Conservation (phyloP, 2,113 vertebrate species). For the Procavia capensis region DNA sequence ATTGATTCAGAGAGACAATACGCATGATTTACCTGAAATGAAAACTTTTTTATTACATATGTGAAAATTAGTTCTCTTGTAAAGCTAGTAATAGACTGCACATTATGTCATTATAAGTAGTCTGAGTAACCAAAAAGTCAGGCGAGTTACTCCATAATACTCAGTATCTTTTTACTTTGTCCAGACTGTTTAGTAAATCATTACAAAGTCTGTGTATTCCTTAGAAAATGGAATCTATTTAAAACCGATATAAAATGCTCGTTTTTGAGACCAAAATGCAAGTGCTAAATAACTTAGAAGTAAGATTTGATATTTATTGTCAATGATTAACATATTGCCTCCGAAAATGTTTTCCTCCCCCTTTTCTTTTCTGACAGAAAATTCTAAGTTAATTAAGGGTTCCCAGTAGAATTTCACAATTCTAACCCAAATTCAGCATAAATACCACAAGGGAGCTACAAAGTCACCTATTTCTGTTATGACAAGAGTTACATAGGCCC, state of each 20-base stretch:
- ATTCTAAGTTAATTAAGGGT: not conserved
- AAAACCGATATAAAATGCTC: not conserved
- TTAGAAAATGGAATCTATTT: not conserved
- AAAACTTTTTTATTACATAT: not conserved
- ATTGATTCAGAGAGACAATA: not conserved
- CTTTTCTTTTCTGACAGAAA: not conserved
- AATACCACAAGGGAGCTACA: not conserved
- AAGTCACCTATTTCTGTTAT: not conserved
- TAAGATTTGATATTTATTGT: not conserved
- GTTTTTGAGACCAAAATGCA: not conserved
- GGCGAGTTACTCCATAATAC: not conserved
- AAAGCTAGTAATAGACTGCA: not conserved
- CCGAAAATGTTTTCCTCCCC: not conserved
- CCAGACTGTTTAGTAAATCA: not conserved
- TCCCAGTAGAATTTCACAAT: not conserved
- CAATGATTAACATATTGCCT: not conserved
- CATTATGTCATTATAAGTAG: not conserved
- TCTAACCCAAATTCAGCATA: not conserved
- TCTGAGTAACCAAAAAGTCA: not conserved
- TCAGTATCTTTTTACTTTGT: not conserved
- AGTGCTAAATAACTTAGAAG: not conserved
- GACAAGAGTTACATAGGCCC: not conserved
- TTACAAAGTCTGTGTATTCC: not conserved
- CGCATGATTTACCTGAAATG: not conserved
- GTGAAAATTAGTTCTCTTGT: not conserved